Percentiles rank a stretch among this genome's conserved stretches.
Conservation (phyloP, 1,140 invertebrate genomes). For the Saccostrea echinata region DNA sequence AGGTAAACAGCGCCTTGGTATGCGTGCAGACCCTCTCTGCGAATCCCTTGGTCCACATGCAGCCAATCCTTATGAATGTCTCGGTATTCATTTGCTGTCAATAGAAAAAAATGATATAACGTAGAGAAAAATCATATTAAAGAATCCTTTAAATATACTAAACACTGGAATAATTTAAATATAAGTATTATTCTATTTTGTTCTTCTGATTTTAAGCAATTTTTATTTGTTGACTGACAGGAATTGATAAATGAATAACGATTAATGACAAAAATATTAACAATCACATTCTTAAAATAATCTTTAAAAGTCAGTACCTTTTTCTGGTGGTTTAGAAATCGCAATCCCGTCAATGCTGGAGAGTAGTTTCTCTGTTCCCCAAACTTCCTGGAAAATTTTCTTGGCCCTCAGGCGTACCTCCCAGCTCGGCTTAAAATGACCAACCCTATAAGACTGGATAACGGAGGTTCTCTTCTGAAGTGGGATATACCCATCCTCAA, state of each 20-base stretch:
- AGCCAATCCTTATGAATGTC: slow-evolving; percentile 60
- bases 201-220: no score
- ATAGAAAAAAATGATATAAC: no score
- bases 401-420: slow-evolving; percentile 60
- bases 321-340: slow-evolving; percentile 59
- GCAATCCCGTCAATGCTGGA: slow-evolving; percentile 66
- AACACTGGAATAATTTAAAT: no score
- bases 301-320: not conserved
- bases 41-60: slow-evolving; percentile 67
- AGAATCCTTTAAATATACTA: no score
- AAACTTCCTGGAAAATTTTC: slow-evolving; percentile 59
- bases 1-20: slow-evolving; percentile 72
- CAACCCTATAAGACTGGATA: slow-evolving; percentile 61
- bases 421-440: slow-evolving; percentile 64
- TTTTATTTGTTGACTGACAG: no score
- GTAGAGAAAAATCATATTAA: no score
- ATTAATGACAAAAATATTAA: no score
- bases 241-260: no score
- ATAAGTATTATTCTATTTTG: no score
- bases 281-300: no score
- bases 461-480: slow-evolving; percentile 46
- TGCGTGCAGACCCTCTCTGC: slow-evolving; percentile 66
- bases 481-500: slow-evolving; percentile 30
- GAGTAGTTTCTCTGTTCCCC: slow-evolving; percentile 67
- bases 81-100: slow-evolving; percentile 49